phyloP scores from a whole-genome alignment of 64 coral and sea anemone species.

The Montipora capricornis region DNA sequence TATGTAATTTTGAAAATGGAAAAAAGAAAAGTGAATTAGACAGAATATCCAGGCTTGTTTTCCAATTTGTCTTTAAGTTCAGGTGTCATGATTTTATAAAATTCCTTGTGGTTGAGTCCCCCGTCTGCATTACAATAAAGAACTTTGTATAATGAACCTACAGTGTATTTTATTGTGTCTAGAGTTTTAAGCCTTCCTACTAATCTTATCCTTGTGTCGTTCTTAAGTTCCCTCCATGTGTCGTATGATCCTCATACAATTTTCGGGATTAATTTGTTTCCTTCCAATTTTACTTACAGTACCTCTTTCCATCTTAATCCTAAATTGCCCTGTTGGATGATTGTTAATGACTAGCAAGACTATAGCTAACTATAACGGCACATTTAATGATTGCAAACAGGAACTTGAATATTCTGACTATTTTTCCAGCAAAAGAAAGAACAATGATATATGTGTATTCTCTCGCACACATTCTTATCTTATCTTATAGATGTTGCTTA shows the following conservation, averaged over 20 bases:
- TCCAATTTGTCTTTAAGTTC: not conserved
- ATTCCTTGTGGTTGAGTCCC: not conserved
- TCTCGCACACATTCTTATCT: not conserved
- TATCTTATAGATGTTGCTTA: not conserved
- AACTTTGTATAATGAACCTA: not conserved
- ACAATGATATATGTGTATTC: not conserved
- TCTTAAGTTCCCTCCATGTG: not conserved
- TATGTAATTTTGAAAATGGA: not conserved
- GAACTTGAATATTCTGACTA: not conserved
- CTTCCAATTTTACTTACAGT: not conserved
- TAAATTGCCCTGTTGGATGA: too few relatives aligned
- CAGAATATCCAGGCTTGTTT: not conserved
- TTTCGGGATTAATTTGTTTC: not conserved
- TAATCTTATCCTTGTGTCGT: not conserved
- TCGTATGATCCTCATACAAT: not conserved
- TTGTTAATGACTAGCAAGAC: too few relatives aligned
- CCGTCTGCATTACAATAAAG: not conserved
- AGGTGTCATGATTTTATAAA: not conserved
- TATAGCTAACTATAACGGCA: too few relatives aligned
- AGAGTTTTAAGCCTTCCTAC: not conserved
- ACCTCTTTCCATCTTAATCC: too few relatives aligned
- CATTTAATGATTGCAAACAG: too few relatives aligned
- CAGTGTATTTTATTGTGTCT: not conserved
- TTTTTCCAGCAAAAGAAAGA: not conserved
- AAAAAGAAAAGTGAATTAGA: not conserved